Evolutionary conservation across 37 sponge, comb jelly and placozoan genomes (phyloP), one percentile per base, ranked within the genome.

Genomic region (Halisarca cf. caerulea): DNA sequence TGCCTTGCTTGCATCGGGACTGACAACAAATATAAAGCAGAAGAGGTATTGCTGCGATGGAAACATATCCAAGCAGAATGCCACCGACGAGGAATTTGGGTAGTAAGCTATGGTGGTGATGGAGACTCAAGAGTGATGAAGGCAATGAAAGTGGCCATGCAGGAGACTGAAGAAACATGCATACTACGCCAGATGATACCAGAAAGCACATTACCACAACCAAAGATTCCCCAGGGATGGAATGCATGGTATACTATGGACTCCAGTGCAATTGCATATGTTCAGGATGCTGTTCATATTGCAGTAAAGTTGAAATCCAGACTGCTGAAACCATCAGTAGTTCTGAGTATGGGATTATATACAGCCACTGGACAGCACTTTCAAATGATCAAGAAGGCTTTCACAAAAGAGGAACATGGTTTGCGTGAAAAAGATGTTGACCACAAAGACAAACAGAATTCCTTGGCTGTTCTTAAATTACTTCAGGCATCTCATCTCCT

Each of bases 371-470:
- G n/a, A 4, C 44, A 54, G 1, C 85, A 85, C 27, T 30, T 85
- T 28, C 66, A 75, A 37, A 21, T 75, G 17, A 28, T 85, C 0
- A 23, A 37, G 37, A 7, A 53, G 21, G 77, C 33, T 36, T 85
- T 70, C 39, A 42, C 41, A 3, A 85, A 85, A 58, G 78, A 74
- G 18, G 60, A 78, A 64, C 85, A 85, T 75, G 85, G 85, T 2
- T 32, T 85, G 61, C 60, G 78, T 0, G 42, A 38, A 30, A 85
- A 57, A 75, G 85, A 85, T 75, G n/a, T 55, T 33, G 44, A 85
- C 79, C 78, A 73, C 40, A 85, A 75, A 85, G 85, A 85, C 33
- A 73, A 59, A n/a, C 78, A 85, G 27, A 85, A 74, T 62, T 77
- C 36, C 77, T 59, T 77, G 24, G 78, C 85, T 4, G 79, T 85